These are phyloP conservation scores for Pseudachorutes palmiensis DNA, from an alignment of 1,140 invertebrate genomes.

Conservation along the genomic window DNA sequence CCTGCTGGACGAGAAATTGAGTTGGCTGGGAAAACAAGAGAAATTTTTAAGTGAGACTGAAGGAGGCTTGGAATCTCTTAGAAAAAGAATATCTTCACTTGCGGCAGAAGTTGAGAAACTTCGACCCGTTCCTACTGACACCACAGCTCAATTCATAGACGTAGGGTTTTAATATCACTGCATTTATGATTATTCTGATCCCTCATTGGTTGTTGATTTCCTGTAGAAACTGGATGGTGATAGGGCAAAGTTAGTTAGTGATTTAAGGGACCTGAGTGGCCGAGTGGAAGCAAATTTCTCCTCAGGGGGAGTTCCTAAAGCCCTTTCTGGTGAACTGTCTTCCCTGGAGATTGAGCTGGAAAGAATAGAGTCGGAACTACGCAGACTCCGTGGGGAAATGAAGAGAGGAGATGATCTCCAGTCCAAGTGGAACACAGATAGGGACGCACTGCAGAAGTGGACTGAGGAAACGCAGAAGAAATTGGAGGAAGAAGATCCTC, in stretches of 20 bases:
- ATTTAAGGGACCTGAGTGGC: background rate
- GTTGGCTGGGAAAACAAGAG: constrained; percentile 35
- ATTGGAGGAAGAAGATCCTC: constrained; percentile 70
- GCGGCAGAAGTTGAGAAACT: constrained; percentile 8
- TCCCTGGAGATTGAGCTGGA: constrained; percentile 59
- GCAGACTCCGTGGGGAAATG: constrained; percentile 75
- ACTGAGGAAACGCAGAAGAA: constrained; percentile 69
- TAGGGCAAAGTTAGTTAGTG: background rate
- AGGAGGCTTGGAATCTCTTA: constrained; percentile 21
- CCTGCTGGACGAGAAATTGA: constrained; percentile 29
- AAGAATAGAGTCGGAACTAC: constrained; percentile 64
- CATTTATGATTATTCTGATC: background rate
- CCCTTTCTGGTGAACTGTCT: constrained; percentile 33
- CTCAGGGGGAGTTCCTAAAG: background rate
- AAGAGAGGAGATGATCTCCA: constrained; percentile 72
- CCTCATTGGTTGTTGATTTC: background rate
- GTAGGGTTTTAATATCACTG: background rate
- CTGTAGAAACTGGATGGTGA: background rate
- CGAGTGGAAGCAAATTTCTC: background rate
- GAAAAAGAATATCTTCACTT: background rate
- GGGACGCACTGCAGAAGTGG: constrained; percentile 73
- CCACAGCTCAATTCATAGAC: background rate
- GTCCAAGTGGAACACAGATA: constrained; percentile 65
- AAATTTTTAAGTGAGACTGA: constrained; percentile 31
- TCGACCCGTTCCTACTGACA: constrained; percentile 25